Evolutionary conservation across 1,140 invertebrate genomes (phyloP), one percentile per base, ranked within the genome.

Genomic region (Drosophila nigromelanica): DNA sequence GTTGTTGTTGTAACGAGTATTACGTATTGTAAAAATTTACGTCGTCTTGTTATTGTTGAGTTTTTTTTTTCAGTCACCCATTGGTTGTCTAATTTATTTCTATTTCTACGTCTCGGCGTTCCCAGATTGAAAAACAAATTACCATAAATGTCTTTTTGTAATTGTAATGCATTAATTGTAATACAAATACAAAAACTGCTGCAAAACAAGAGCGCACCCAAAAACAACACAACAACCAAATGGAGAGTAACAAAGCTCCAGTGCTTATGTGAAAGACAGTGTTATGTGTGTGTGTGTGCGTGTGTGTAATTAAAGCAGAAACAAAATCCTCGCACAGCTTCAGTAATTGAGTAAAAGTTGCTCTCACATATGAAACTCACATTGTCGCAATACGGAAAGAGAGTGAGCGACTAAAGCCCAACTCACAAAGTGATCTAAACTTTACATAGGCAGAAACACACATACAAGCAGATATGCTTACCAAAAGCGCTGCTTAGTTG

Each of bases 81-180:
- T 73, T 83, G 78, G 71, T 72, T 83, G 80, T 76, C 68, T 79
- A 76, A 76, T 83, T 76, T 85, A 83, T 83, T 76, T 76, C 30
- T 77, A 70, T 79, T 83, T 85, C 80, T 70, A 79, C 73, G 68
- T 15, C 78, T 64, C 52, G 68, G 27, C 60, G 50, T 61, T 61
- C 51, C 50, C 63, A 79, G 80, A 83, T 79, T 79, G 50, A 73
- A 83, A 79, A 79, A 43, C 77, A 85, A 85, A 85, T 80, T 75
- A 78, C 70, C 66, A 85, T 86, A 86, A 85, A 77, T 77, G 76
- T 85, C 58, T 62, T 67, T 76, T 80, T 83, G 76, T 77, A 79
- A 72, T 76, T 79, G 76, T 66, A 66, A 66, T 66, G 71, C 59
- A 61, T 73, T 73, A 69, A 73, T 62, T 73, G 56, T 62, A 73